Evolutionary conservation across 2,888 invertebrate genomes (phyloP).

Genomic region (Pollenia griseotomentosa): DNA sequence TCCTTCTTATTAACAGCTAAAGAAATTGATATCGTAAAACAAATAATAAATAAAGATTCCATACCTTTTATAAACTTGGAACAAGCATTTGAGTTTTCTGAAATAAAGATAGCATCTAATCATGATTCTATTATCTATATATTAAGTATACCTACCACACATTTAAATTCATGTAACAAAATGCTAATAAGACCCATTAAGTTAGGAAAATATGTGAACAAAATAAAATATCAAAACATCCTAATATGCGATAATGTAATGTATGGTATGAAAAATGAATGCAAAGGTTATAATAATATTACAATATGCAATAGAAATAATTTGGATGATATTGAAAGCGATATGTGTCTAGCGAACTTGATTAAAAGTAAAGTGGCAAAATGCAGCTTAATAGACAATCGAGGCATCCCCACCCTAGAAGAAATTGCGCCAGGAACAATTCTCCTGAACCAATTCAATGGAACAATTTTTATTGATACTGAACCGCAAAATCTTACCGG

Average conservation of each 20-base stretch:
- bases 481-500: slow-evolving; percentile 43
- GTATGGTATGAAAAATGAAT: slow-evolving; percentile 1
- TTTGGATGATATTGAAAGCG: neutral
- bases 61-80: too few relatives aligned
- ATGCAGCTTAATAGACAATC: slow-evolving; percentile 13
- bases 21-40: slow-evolving; percentile 19
- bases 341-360: slow-evolving; percentile 18
- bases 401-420: neutral
- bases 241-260: too few relatives aligned
- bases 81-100: too few relatives aligned
- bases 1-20: slow-evolving; percentile 2
- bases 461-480: neutral
- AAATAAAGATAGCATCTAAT: too few relatives aligned
- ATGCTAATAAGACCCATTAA: too few relatives aligned
- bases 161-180: too few relatives aligned
- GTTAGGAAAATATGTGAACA: too few relatives aligned
- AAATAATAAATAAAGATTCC: neutral
- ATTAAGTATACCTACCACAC: too few relatives aligned
- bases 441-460: slow-evolving; percentile 25
- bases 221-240: too few relatives aligned
- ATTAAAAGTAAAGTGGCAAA: neutral
- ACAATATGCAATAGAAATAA: slow-evolving; percentile 31
- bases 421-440: slow-evolving; percentile 10
- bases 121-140: too few relatives aligned
- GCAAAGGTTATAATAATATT: slow-evolving; percentile 31